Base-by-base conservation (phyloP, 2,888 invertebrate genomes). In the Polia nebulosa region DNA sequence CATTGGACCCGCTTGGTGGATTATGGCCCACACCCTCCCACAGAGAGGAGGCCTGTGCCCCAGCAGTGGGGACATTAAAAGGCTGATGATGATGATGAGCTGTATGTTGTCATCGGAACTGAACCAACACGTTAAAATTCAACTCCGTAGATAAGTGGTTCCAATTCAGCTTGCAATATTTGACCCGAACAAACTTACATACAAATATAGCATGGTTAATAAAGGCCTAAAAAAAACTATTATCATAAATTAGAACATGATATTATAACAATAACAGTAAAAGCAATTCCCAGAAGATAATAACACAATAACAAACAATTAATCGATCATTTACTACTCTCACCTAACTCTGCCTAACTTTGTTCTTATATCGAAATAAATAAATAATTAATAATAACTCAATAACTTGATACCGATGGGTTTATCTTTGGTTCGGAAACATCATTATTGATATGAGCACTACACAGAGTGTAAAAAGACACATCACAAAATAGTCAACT, bases 331-430 rank as follows among this genome's bases (percentile, higher is more conserved):
- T 66, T 51, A 36, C 17, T 49, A 61, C 45, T 13, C 9, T n/a
- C 15, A 36, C 45, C 9, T 9, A 62, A 60, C 44, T 51, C 6
- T n/a, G 25, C 15, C 44, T 17, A 47, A 73, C 60, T 74, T 79
- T 55, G 56, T 70, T 75, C 5, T 56, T 36, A 34, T 55, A 47
- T 41, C 45, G 32, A 27, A 60, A 65, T 65, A 53, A 60, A 65
- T 65, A 53, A 74, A 60, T 62, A 65, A 79, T 59, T 36, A 60
- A 68, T 44, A 60, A 68, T 47, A 27, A 55, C 45, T 53, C n/a
- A 41, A 29, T 52, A 53, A 59, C 53, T 66, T 44, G 34, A 25
- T 68, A 34, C 22, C 0, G 13, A 61, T n/a, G 4, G 15, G 11
- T 59, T 59, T 36, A 41, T 29, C 9, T 22, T 44, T 52, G 22